Percentiles rank a stretch among this genome's conserved stretches.
Evolutionary conservation across 1,140 invertebrate species (phyloP).

Genomic region (Harlomillsia oculata): DNA sequence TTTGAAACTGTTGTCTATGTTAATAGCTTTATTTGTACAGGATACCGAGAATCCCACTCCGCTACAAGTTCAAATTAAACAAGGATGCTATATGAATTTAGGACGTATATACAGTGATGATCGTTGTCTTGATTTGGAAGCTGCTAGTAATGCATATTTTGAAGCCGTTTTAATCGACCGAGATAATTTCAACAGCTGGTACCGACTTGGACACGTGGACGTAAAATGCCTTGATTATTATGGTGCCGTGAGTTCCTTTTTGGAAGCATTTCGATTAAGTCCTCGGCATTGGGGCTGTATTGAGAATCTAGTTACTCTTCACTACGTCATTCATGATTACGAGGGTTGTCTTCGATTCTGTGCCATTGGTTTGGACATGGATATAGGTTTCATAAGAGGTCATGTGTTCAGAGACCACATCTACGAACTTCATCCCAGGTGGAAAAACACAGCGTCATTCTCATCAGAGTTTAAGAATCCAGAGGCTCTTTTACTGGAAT

Average conservation of each 20-base stretch:
- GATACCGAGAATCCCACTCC: slow-evolving; percentile 5
- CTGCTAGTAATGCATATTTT: slow-evolving; percentile 13
- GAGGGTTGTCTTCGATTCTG: slow-evolving; percentile 67
- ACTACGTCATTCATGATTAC: slow-evolving; percentile 66
- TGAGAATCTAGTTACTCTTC: slow-evolving; percentile 67
- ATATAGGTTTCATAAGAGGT: slow-evolving; percentile 66
- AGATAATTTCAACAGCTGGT: slow-evolving; percentile 75
- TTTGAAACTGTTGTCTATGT: slow-evolving; percentile 7
- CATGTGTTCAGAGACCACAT: slow-evolving; percentile 65
- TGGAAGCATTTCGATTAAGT: slow-evolving; percentile 61
- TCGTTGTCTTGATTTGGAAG: slow-evolving; percentile 11
- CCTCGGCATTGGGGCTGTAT: slow-evolving; percentile 78
- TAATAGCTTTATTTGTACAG: too few species aligned
- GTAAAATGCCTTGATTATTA: slow-evolving; percentile 58
- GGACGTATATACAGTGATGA: slow-evolving; percentile 9
- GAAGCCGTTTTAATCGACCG: slow-evolving; percentile 68
- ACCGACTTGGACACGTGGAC: slow-evolving; percentile 63
- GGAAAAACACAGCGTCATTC: too few species aligned
- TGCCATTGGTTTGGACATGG: slow-evolving; percentile 58
- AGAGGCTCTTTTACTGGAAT: background rate
- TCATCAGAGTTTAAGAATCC: slow-evolving; percentile 58
- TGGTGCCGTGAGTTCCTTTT: slow-evolving; percentile 66
- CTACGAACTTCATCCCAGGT: slow-evolving; percentile 57
- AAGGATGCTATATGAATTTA: slow-evolving; percentile 28
- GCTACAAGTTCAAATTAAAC: slow-evolving; percentile 15